Conservation (phyloP, 2,888 invertebrate species). For the Drosophila siamana region DNA sequence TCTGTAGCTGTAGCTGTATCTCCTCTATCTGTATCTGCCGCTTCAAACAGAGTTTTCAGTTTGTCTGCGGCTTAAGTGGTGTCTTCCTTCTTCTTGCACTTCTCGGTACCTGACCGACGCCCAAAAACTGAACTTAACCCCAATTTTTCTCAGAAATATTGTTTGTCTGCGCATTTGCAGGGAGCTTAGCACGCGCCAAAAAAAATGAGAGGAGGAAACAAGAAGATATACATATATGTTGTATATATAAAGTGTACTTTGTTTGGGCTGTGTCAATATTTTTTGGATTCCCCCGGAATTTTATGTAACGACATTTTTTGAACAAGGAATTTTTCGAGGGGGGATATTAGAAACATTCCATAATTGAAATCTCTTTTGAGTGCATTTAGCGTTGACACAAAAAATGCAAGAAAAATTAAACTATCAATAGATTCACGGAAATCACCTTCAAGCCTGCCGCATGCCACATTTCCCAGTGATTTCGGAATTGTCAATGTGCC, state of each 20-base stretch:
- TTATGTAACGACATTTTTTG: constrained; percentile 39
- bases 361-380: neutral
- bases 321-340: constrained; percentile 1
- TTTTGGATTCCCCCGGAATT: constrained; percentile 9
- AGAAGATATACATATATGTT: constrained; percentile 3
- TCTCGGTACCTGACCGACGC: constrained; percentile 59
- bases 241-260: constrained; percentile 24
- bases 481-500: too few relatives aligned
- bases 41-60: constrained; percentile 12
- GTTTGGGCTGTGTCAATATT: constrained; percentile 57
- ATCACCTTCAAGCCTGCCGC: too few relatives aligned
- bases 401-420: too few relatives aligned
- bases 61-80: constrained; percentile 6
- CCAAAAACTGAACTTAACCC: constrained; percentile 72
- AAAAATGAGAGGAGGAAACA: neutral
- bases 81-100: constrained; percentile 10
- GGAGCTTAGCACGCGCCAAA: constrained; percentile 75
- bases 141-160: constrained; percentile 63
- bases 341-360: neutral
- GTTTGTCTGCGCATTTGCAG: constrained; percentile 54
- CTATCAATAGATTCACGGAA: too few relatives aligned
- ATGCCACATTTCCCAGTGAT: too few relatives aligned
- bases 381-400: too few relatives aligned
- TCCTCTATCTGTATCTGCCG: constrained; percentile 11
- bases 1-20: constrained; percentile 31